Evolutionary conservation across 2,888 invertebrate genomes (phyloP).

Genomic region (Cloeon dipterum): DNA sequence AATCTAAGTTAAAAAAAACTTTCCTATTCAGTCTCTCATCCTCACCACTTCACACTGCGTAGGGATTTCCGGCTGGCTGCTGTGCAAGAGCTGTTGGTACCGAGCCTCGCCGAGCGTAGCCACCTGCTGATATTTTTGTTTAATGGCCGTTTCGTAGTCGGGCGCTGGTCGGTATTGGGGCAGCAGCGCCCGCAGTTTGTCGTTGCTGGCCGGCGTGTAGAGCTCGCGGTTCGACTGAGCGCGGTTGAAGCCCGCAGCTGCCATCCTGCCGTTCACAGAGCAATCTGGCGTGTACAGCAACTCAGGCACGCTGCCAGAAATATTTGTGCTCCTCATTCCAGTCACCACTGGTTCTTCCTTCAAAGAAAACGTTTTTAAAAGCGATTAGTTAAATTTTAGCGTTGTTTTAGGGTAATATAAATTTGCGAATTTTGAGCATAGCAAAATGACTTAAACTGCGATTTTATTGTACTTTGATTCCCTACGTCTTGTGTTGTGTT

Average conservation of each 20-base stretch:
- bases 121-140: constrained; percentile 43
- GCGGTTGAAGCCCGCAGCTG: background rate
- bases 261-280: background rate
- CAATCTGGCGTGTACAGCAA: background rate
- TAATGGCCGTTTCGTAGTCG: constrained; percentile 84
- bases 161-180: constrained; percentile 77
- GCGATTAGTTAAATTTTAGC: too few relatives aligned
- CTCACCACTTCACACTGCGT: too few relatives aligned
- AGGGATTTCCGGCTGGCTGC: constrained; percentile 55
- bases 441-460: too few relatives aligned
- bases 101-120: constrained; percentile 7
- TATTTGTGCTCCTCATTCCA: background rate
- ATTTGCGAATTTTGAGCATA: too few relatives aligned
- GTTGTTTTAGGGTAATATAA: too few relatives aligned
- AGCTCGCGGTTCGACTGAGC: background rate
- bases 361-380: too few relatives aligned
- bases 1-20: too few relatives aligned
- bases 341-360: background rate
- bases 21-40: too few relatives aligned
- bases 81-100: constrained; percentile 26
- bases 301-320: background rate
- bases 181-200: constrained; percentile 36
- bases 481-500: too few relatives aligned
- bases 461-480: too few relatives aligned
- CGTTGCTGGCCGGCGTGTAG: constrained; percentile 5